Evolutionary conservation across 2,797 vertebrate species (phyloP).

Genomic region (Melanotaenia trifasciata): DNA sequence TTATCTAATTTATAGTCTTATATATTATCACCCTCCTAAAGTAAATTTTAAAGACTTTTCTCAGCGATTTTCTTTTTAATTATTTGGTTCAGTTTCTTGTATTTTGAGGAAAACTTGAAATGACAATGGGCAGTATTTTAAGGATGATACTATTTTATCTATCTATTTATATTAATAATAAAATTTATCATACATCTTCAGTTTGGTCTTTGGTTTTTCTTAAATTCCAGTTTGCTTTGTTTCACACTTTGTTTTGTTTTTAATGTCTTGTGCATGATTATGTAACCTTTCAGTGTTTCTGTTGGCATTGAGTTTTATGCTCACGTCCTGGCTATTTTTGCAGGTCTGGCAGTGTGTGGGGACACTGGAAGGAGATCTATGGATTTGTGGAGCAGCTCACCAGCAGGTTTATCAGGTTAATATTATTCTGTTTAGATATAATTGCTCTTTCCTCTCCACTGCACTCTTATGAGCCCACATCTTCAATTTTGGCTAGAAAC

Average conservation of each 20-base stretch:
- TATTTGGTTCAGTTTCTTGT: too few species aligned
- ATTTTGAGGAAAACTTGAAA: too few species aligned
- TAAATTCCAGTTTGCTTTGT: not conserved
- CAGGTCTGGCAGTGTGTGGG: slow-evolving; percentile 92
- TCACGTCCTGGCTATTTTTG: slow-evolving; percentile 4
- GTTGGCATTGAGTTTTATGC: not conserved
- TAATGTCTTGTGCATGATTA: not conserved
- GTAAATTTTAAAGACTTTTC: too few species aligned
- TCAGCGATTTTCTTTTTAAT: too few species aligned
- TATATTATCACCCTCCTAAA: too few species aligned
- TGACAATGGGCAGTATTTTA: too few species aligned
- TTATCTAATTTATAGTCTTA: too few species aligned
- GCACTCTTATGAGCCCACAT: not conserved
- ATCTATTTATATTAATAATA: too few species aligned
- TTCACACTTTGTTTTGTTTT: not conserved
- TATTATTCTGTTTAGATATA: not conserved
- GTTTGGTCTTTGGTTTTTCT: not conserved
- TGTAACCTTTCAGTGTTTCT: not conserved
- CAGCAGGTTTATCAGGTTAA: slow-evolving; percentile 92
- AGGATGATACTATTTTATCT: too few species aligned
- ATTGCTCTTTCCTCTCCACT: not conserved
- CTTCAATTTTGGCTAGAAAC: not conserved
- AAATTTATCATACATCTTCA: not conserved
- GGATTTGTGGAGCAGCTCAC: slow-evolving; percentile 92
- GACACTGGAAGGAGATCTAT: slow-evolving; percentile 93